Percentiles rank a stretch among this genome's conserved stretches.
Conservation (phyloP, 2,113 vertebrate genomes). For the Chionomys nivalis region DNA sequence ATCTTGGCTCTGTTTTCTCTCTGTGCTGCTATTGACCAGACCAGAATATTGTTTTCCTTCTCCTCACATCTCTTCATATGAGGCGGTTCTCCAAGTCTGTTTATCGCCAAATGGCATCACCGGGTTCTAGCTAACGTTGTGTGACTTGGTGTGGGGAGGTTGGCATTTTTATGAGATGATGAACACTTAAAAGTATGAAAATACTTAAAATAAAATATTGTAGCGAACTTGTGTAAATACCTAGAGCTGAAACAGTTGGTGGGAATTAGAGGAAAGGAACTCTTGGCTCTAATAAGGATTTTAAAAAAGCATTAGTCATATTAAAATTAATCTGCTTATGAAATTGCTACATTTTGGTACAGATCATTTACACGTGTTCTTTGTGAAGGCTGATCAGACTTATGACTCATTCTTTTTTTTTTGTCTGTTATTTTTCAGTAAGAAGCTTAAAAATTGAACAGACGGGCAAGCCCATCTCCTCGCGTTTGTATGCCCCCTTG, state of each 20-base stretch:
- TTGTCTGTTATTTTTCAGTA: not conserved
- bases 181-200: slow-evolving; percentile 12
- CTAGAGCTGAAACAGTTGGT: not conserved
- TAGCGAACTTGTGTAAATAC: not conserved
- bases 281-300: not conserved
- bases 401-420: not conserved
- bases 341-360: not conserved
- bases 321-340: not conserved
- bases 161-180: not conserved
- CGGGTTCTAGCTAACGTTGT: not conserved
- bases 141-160: not conserved
- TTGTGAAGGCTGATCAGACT: not conserved
- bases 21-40: not conserved
- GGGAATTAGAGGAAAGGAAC: not conserved
- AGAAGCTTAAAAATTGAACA: not conserved
- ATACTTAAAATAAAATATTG: slow-evolving; percentile 29
- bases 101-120: not conserved
- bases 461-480: not conserved
- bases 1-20: not conserved
- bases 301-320: not conserved
- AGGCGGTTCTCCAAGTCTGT: not conserved
- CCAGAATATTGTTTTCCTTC: slow-evolving; percentile 16
- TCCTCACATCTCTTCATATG: not conserved
- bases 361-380: not conserved
- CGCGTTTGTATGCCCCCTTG: not conserved